These are phyloP conservation scores for Agrotis exclamationis DNA, from an alignment of 2,888 invertebrate genomes.

Conservation along the genomic window DNA sequence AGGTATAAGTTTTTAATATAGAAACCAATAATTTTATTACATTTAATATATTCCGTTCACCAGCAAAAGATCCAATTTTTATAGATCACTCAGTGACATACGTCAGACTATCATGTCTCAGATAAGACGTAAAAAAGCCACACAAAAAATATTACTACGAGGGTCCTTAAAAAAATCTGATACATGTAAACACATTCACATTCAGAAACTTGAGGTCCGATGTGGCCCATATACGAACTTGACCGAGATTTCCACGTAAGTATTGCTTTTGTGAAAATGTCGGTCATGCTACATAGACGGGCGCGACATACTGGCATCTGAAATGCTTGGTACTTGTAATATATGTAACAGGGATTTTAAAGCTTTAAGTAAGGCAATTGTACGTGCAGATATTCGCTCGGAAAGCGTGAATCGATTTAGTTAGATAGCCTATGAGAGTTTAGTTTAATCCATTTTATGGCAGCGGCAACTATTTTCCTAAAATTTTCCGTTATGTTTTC, in stretches of 20 bases:
- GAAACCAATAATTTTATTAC: too few species aligned
- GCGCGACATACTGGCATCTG: neutral
- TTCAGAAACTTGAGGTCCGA: conserved; percentile 24
- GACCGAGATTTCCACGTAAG: conserved; percentile 46
- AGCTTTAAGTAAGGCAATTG: neutral
- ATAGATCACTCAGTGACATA: too few species aligned
- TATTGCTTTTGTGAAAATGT: conserved; percentile 55
- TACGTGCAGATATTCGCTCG: too few species aligned
- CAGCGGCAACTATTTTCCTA: too few species aligned
- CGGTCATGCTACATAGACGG: conserved; percentile 44
- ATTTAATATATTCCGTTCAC: too few species aligned
- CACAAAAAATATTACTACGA: neutral
- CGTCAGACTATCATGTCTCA: too few species aligned
- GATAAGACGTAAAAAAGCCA: too few species aligned
- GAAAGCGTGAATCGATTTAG: neutral
- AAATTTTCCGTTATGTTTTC: too few species aligned
- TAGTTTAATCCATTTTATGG: neutral
- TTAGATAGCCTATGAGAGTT: neutral
- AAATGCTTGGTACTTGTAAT: neutral
- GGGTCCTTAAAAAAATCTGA: neutral
- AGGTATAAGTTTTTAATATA: too few species aligned
- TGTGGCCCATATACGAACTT: conserved; percentile 50
- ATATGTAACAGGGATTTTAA: neutral
- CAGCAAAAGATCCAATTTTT: too few species aligned
- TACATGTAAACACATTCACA: neutral